Percentiles rank a stretch among this genome's conserved stretches.
phyloP scores from a whole-genome alignment of 2,113 vertebrate genomes.

The Cololabis saira region DNA sequence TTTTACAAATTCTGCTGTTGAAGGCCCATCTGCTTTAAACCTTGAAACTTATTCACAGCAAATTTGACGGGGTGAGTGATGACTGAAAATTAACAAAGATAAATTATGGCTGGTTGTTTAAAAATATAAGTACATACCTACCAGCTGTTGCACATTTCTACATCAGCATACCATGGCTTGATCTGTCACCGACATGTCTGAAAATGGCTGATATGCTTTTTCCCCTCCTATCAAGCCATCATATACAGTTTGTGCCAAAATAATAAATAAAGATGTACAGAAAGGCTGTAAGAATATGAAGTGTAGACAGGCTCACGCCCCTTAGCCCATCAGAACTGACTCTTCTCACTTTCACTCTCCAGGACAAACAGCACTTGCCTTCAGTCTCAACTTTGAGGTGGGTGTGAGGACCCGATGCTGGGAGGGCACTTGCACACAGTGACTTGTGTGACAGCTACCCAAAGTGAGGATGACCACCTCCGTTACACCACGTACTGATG shows the following conservation, averaged over 20 bases:
- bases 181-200: slow-evolving; percentile 1
- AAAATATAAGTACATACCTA: slow-evolving; percentile 14
- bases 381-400: slow-evolving; percentile 35
- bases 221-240: neutral
- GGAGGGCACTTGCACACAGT: slow-evolving; percentile 37
- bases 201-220: slow-evolving; percentile 1
- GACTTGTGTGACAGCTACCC: slow-evolving; percentile 53
- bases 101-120: neutral
- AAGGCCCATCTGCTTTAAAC: too few relatives aligned
- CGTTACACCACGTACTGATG: slow-evolving; percentile 90
- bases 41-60: too few relatives aligned
- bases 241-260: slow-evolving; percentile 5
- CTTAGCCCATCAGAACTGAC: slow-evolving; percentile 24
- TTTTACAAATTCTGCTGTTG: too few relatives aligned
- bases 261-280: slow-evolving; percentile 46
- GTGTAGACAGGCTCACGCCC: slow-evolving; percentile 32
- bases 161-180: neutral
- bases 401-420: slow-evolving; percentile 9
- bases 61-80: neutral
- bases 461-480: slow-evolving; percentile 13
- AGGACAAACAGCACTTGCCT: slow-evolving; percentile 49
- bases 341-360: slow-evolving; percentile 24
- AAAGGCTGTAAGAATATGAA: slow-evolving; percentile 28
- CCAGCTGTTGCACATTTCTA: neutral
- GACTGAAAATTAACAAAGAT: slow-evolving; percentile 13